These are phyloP conservation scores for Oreochromis spilurus DNA, from an alignment of 2,113 vertebrate species.

Conservation along the genomic window DNA sequence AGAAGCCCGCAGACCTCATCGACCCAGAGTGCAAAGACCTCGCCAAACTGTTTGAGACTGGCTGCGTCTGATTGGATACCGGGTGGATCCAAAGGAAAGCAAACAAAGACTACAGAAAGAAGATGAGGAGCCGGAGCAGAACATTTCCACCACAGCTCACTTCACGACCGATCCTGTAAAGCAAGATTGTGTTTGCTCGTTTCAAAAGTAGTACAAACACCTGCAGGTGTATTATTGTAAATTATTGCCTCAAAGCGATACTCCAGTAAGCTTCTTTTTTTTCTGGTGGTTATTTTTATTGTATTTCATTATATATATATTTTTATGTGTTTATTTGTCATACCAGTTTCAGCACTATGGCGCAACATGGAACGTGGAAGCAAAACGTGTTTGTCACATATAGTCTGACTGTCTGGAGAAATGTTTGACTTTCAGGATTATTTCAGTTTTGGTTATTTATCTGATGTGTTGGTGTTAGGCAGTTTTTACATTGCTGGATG, in stretches of 20 bases:
- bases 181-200: not conserved
- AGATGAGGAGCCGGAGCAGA: not conserved
- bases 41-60: conserved; percentile 77
- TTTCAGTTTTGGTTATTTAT: not conserved
- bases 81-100: not conserved
- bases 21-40: conserved; percentile 85
- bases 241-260: not conserved
- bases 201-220: not conserved
- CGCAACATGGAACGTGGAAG: not conserved
- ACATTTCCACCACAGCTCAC: not conserved
- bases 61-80: conserved; percentile 52
- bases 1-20: conserved; percentile 86
- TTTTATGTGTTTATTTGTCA: not conserved
- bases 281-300: not conserved
- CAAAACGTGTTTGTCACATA: not conserved
- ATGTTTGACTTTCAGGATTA: not conserved
- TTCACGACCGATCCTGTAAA: not conserved
- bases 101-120: not conserved
- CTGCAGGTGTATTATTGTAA: not conserved
- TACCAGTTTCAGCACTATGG: not conserved
- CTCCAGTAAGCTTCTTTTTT: not conserved
- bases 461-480: not conserved
- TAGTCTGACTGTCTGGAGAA: not conserved
- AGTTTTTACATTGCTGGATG: not conserved
- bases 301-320: not conserved